Conservation (phyloP, 2,888 invertebrate genomes). For the Tipula confusa region DNA sequence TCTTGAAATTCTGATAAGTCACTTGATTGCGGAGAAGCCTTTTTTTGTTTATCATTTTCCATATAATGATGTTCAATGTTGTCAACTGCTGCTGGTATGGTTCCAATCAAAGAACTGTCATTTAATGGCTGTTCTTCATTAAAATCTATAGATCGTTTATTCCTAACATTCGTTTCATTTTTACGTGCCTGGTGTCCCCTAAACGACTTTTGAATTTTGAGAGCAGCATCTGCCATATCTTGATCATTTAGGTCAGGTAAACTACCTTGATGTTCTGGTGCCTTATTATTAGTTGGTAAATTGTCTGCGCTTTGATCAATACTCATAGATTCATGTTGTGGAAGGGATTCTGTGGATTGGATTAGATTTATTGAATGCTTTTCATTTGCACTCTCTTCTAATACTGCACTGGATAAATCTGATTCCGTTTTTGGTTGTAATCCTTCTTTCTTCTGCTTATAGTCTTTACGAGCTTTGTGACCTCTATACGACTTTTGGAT, state of each 20-base stretch:
- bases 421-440: neutral
- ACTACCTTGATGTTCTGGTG: neutral
- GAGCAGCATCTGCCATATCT: neutral
- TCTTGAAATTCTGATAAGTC: neutral
- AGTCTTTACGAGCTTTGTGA: slow-evolving; percentile 32
- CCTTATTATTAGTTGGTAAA: neutral
- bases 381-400: neutral
- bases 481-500: slow-evolving; percentile 37
- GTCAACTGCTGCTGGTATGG: neutral
- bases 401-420: neutral
- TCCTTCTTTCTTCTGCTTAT: neutral
- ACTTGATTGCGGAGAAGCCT: neutral
- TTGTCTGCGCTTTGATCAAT: neutral
- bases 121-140: neutral
- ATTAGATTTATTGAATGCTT: neutral
- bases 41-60: too few species aligned
- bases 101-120: too few species aligned
- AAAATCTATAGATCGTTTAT: neutral
- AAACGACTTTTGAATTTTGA: slow-evolving; percentile 25
- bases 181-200: slow-evolving; percentile 35
- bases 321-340: neutral
- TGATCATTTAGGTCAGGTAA: slow-evolving; percentile 3
- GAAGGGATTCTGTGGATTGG: neutral
- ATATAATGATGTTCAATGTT: too few species aligned
- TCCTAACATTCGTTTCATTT: neutral